Conservation (phyloP, 1,140 invertebrate genomes). For the Vanessa atalanta region DNA sequence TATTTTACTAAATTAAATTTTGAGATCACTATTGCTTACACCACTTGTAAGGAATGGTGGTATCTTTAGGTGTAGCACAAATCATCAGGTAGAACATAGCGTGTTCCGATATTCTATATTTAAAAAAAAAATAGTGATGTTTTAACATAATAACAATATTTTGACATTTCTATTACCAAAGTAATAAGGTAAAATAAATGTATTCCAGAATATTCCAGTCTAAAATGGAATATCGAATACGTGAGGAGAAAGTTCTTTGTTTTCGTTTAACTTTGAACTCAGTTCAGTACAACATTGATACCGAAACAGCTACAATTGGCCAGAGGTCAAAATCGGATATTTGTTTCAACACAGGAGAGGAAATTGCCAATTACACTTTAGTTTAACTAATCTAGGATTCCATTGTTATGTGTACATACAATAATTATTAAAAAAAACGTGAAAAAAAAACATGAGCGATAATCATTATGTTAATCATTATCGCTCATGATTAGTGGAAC, state of each 20-base stretch:
- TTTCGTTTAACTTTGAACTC: slow-evolving; percentile 36
- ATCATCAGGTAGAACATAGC: too few relatives aligned
- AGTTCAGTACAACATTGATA: slow-evolving; percentile 3
- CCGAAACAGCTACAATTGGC: slow-evolving; percentile 19
- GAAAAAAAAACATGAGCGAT: too few relatives aligned
- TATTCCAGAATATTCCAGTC: slow-evolving; percentile 11
- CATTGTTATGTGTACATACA: neutral
- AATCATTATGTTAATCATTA: too few relatives aligned
- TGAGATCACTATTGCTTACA: too few relatives aligned
- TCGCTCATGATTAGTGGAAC: too few relatives aligned
- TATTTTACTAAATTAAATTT: too few relatives aligned
- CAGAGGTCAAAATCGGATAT: neutral
- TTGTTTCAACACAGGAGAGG: neutral
- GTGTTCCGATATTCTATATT: too few relatives aligned
- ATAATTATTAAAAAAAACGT: neutral
- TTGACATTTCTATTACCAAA: neutral
- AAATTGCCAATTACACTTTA: neutral
- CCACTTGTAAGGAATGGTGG: too few relatives aligned
- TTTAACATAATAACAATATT: too few relatives aligned
- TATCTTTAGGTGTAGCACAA: too few relatives aligned
- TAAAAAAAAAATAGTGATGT: too few relatives aligned
- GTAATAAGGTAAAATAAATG: neutral
- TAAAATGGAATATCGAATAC: slow-evolving; percentile 39
- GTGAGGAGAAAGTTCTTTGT: slow-evolving; percentile 36
- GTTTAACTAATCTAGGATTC: neutral